Base-by-base conservation (phyloP, 2,888 invertebrate species). In the Lucinisca nassula region DNA sequence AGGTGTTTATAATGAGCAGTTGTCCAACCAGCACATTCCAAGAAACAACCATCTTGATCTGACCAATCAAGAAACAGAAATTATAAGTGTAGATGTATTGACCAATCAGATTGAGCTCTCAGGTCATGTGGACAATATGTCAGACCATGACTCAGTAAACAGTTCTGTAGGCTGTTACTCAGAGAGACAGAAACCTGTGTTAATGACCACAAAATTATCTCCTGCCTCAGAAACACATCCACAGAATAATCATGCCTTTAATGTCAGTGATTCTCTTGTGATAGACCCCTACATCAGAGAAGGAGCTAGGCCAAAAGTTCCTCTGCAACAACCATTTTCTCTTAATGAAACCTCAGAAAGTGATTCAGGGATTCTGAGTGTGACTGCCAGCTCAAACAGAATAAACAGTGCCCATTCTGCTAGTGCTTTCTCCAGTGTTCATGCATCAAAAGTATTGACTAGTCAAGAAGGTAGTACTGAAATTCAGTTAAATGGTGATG, bases 141-240 rank as follows among this genome's bases (percentile, higher is more conserved):
- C 80, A 17, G 90, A 85, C 24, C 84, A 74, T 82, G 79, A 76
- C 27, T 86, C 84, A 0, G 72, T 35, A 17, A 86, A 70, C 45
- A 74, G 79, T 37, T 75, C 80, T 17, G 79, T 85, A 0, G 81
- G 79, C 73, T 88, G 88, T 75, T 81, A 84, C 38, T 49, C 73
- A n/a, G 82, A 84, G 24, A 70, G 88, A 70, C 82, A 85, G 70
- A 84, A 84, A 70, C 45, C 84, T 61, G 88, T 90, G 38, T 84
- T 86, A 38, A 84, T 86, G 86, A 90, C 88, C 61, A 90, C 90
- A 35, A 90, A 90, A 72, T 85, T 93, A 73, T 94, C 94, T 14
- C 94, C 94, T 24, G 93, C 94, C 6, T 92, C 93, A n/a, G 92
- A 92, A 72, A 90, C 92, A 8, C 89, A 91, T 87, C 92, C 92